Base-by-base conservation (phyloP, 2,888 invertebrate species). In the Melitaea athalia region DNA sequence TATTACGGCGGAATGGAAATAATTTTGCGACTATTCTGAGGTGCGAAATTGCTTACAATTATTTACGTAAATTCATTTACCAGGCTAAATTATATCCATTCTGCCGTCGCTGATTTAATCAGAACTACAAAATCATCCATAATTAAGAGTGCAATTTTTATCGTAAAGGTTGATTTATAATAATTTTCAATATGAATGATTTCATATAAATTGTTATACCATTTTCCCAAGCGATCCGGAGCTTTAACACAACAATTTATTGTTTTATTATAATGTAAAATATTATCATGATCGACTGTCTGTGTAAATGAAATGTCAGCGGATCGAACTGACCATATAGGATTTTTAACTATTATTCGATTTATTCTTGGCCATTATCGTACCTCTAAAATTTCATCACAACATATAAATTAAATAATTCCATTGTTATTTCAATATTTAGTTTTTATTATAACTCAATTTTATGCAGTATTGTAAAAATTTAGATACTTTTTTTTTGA, bases 101-200 rank as follows among this genome's bases (percentile, higher is more conserved):
- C 77, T 74, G 72, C 74, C 74, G 68, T 68, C 60, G 24, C 72
- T 72, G 70, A 78, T 74, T 72, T 66, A 74, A 75, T 74, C 63
- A 69, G 67, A 53, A 68, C 72, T 70, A 77, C 75, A 77, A 80
- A 83, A 80, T 76, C 78, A 78, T 78, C 72, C 80, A 79, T 76
- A 73, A 65, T 69, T 66, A 60, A 53, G 63, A 63, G 60, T 60
- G 31, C 49, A 31, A 59, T 50, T 65, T 59, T 63, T 61, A 63
- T 31, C 31, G 50, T 7, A 49, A 49, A 49, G 47, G 5, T 65
- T 43, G 14, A 45, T 52, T 15, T 64, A 45, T 45, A 43, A 55
- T 55, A 55, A 43, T 52, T 57, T 61, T 64, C 47, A 57, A 59
- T 59, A 67, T 53, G 68, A 66, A 74, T 68, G 68, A 64, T 53